A percentile compares a stretch with the other conserved stretches of the same genome.
Evolutionary conservation across 2,113 vertebrate genomes (phyloP).

Genomic region (Mohoua ochrocephala): DNA sequence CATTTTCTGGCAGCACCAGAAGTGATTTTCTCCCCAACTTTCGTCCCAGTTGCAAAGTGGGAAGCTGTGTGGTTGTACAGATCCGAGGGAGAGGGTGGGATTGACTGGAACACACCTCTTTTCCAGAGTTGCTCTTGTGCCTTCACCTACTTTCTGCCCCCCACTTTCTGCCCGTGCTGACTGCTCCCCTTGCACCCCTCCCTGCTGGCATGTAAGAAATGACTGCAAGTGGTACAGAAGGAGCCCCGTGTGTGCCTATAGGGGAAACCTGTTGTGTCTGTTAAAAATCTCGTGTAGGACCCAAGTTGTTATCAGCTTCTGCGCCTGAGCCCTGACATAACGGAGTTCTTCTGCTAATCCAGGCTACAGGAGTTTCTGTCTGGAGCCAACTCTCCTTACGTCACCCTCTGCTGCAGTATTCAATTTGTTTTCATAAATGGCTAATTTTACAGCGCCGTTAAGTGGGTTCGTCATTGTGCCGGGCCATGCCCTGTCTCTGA

Average conservation of each 20-base stretch:
- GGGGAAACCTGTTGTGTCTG: not conserved
- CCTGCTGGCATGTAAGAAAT: not conserved
- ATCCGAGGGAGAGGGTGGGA: not conserved
- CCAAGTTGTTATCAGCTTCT: constrained; percentile 54
- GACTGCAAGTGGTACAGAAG: accelerated
- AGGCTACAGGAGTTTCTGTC: constrained; percentile 60
- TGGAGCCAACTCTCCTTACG: constrained; percentile 72
- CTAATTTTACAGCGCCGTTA: constrained; percentile 77
- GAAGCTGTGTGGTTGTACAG: not conserved
- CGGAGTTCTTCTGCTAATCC: constrained; percentile 66
- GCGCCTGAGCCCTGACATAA: constrained; percentile 38
- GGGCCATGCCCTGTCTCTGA: constrained; percentile 63
- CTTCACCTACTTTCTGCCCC: not conserved
- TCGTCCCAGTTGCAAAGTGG: not conserved
- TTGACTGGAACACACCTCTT: not conserved
- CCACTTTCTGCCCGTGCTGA: not conserved
- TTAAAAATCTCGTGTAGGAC: constrained; percentile 36
- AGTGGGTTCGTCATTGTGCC: constrained; percentile 68
- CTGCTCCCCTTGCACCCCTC: not conserved
- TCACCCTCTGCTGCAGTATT: constrained; percentile 73
- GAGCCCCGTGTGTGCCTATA: not conserved
- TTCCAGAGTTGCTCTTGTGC: not conserved
- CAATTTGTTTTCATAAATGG: constrained; percentile 74
- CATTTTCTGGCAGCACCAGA: not conserved
- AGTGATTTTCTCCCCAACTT: not conserved